A percentile compares a stretch with the other conserved stretches of the same genome.
Conservation (phyloP, 2,113 vertebrate genomes). For the Chlorodrepanis virens region DNA sequence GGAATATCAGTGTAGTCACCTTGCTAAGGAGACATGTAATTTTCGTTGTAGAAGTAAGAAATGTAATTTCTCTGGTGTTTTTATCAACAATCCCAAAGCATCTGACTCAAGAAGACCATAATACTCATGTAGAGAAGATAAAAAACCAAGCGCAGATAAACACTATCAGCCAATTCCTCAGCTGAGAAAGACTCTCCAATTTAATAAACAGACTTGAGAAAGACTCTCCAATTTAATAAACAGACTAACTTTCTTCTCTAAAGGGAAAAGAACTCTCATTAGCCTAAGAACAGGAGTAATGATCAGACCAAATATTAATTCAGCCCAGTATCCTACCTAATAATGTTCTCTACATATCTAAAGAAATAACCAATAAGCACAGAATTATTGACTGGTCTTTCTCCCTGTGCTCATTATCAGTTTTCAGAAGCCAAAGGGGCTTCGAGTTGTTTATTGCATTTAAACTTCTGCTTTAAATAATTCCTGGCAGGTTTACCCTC, state of each 20-base stretch:
- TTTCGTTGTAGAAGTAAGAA: neutral
- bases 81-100: neutral
- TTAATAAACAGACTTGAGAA: neutral
- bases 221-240: neutral
- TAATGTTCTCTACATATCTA: neutral
- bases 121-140: accelerated
- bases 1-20: neutral
- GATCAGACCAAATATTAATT: neutral
- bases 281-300: neutral
- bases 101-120: neutral
- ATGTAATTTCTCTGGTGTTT: neutral
- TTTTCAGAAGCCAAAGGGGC: neutral
- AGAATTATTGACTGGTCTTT: neutral
- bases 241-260: neutral
- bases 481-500: too few species aligned
- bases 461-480: neutral
- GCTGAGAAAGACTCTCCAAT: neutral
- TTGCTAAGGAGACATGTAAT: neutral
- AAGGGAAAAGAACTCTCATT: neutral
- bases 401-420: neutral
- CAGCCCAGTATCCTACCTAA: neutral
- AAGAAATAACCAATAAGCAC: neutral
- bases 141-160: neutral
- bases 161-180: neutral
- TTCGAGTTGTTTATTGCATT: neutral